Conservation (phyloP, 2,797 vertebrate genomes). For the Epinephelus awoara region DNA sequence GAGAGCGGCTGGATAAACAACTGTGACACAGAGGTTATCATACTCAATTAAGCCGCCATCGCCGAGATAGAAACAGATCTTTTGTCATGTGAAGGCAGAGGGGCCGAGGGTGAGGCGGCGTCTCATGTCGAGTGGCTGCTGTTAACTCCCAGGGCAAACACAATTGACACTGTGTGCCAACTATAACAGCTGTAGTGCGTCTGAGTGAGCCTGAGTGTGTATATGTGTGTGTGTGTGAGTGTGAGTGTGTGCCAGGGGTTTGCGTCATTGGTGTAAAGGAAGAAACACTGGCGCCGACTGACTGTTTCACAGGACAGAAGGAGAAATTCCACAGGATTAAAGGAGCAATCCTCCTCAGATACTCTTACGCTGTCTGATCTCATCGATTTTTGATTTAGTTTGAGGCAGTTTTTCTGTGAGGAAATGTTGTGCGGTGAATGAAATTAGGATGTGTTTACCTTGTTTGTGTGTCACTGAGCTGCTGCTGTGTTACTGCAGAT, state of each 20-base stretch:
- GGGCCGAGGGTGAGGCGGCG: conserved; percentile 47
- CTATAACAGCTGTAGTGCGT: conserved; percentile 72
- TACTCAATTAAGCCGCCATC: conserved; percentile 64
- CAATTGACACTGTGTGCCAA: conserved; percentile 72
- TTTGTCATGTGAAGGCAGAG: conserved; percentile 57
- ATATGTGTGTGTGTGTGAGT: conserved; percentile 23
- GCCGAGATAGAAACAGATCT: conserved; percentile 43
- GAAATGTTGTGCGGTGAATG: neutral
- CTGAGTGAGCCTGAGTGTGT: conserved; percentile 36
- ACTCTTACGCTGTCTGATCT: neutral
- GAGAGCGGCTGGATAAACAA: conserved; percentile 64
- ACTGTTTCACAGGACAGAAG: conserved; percentile 47
- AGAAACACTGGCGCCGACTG: conserved; percentile 62
- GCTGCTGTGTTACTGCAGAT: neutral
- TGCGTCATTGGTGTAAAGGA: conserved; percentile 49
- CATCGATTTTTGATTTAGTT: neutral
- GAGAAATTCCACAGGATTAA: conserved; percentile 59
- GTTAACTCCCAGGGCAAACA: conserved; percentile 72
- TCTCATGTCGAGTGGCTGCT: conserved; percentile 67
- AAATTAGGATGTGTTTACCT: neutral
- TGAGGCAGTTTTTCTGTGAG: neutral
- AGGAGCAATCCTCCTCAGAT: conserved; percentile 34
- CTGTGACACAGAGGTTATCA: conserved; percentile 69
- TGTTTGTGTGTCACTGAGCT: neutral
- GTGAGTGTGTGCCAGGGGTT: conserved; percentile 44